Conservation (phyloP, 1,140 invertebrate species). For the Muscidifurax raptorellus region DNA sequence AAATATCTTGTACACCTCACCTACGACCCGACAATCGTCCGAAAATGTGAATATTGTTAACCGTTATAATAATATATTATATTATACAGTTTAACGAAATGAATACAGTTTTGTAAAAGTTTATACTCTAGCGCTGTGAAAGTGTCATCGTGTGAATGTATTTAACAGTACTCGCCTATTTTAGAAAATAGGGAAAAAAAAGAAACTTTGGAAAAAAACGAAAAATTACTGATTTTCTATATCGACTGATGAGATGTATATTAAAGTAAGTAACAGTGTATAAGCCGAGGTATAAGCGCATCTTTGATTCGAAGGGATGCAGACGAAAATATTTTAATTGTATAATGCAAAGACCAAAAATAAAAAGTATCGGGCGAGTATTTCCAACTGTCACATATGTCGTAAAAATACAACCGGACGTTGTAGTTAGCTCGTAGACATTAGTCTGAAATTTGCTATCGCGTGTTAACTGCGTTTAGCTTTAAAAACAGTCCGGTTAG, state of each 20-base stretch:
- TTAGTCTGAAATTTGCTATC: constrained; percentile 6
- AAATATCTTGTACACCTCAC: not conserved
- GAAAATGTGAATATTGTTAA: constrained; percentile 39
- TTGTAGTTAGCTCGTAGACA: constrained; percentile 1
- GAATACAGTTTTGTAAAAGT: constrained; percentile 15
- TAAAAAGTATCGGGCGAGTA: not conserved
- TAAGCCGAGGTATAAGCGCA: too few relatives aligned
- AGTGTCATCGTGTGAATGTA: constrained; percentile 18
- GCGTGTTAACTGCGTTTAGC: constrained; percentile 1
- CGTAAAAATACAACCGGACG: constrained; percentile 3
- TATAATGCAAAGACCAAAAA: not conserved
- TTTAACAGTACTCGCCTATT: not conserved
- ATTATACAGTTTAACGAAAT: not conserved
- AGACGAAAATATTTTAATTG: too few relatives aligned
- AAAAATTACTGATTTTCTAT: too few relatives aligned
- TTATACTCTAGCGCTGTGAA: not conserved
- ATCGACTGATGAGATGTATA: too few relatives aligned
- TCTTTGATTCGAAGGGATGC: too few relatives aligned
- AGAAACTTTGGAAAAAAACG: not conserved
- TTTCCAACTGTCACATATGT: not conserved
- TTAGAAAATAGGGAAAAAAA: not conserved
- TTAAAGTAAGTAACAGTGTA: too few relatives aligned
- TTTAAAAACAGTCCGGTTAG: constrained; percentile 12
- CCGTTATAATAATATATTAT: not conserved
- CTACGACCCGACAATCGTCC: constrained; percentile 7